Conservation (phyloP, 2,113 vertebrate species). For the Chiloscyllium plagiosum region DNA sequence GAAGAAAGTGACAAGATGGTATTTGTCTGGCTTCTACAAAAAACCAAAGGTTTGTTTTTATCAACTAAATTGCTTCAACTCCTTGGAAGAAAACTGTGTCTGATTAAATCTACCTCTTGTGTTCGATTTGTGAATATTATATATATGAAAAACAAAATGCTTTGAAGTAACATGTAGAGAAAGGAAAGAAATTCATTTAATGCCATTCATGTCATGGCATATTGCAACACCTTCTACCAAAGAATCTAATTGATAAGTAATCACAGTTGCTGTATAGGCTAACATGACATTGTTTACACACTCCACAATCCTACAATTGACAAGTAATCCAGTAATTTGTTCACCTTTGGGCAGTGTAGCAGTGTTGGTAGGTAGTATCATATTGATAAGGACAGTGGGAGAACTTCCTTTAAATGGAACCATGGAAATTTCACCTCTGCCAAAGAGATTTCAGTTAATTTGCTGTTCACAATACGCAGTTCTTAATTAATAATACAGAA, state of each 20-base stretch:
- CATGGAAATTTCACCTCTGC: not conserved
- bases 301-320: not conserved
- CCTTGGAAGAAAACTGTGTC: not conserved
- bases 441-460: not conserved
- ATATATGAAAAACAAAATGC: not conserved
- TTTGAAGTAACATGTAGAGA: not conserved
- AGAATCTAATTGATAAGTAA: not conserved
- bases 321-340: not conserved
- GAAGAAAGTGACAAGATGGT: conserved; percentile 98
- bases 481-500: not conserved
- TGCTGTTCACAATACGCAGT: not conserved
- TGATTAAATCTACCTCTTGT: not conserved
- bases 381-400: not conserved
- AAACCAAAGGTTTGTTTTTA: conserved; percentile 79
- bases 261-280: not conserved
- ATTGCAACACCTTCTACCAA: not conserved
- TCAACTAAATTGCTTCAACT: not conserved
- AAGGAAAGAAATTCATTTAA: not conserved
- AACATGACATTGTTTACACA: not conserved
- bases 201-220: not conserved
- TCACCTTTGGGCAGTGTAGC: not conserved
- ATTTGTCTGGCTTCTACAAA: conserved; percentile 98
- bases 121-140: not conserved
- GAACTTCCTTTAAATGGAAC: not conserved
- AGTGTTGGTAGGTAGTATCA: not conserved